Evolutionary conservation across 2,797 vertebrate genomes (phyloP), one percentile per base, ranked within the genome.

Genomic region (Cuniculus paca): DNA sequence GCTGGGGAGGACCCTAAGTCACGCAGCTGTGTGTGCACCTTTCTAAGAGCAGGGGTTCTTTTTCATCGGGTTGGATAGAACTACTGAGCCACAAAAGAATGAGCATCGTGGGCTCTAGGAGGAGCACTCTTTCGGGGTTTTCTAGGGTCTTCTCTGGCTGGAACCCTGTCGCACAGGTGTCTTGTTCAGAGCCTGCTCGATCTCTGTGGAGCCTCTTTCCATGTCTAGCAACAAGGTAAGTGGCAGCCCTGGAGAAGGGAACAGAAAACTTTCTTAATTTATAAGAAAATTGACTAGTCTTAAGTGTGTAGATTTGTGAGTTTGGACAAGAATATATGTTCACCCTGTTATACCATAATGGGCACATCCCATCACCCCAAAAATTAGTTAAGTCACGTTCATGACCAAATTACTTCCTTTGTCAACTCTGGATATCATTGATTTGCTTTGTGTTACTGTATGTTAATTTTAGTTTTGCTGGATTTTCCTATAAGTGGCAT

Each of bases 261-360:
- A 79, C 52, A 39, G 5, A 48, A 6, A 11, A 11, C 11, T 12
- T 45, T 24, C 54, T 19, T 28, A 34, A 22, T 48, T 50, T 74
- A 11, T 39, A 34, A 28, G 26, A 12, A 48, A 58, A 14, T 81
- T 39, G 13, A 39, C 34, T 22, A 48, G 42, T 22, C 19, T 72
- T 42, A 22, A 52, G 3, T 70, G 19, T 16, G 50, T 1, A 89
- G 50, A 24, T 50, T 13, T 48, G 31, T 5, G 16, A 2, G 3
- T 56, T 54, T 39, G 56, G 31, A 16, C 26, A 86, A 36, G 42
- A 48, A 12, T 24, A 36, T 63, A 34, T 17, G n/a, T 7, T 39
- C 14, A 24, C 34, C 14, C 0, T 12, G 0, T 6, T 7, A 48
- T 0, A 61, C 22, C 8, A 2, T 26, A 1, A 1, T 7, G 0